Percentiles rank a stretch among this genome's conserved stretches.
These are phyloP conservation scores for Hyposmocoma kahamanoa DNA, from an alignment of 1,140 invertebrate genomes.

Conservation along the genomic window DNA sequence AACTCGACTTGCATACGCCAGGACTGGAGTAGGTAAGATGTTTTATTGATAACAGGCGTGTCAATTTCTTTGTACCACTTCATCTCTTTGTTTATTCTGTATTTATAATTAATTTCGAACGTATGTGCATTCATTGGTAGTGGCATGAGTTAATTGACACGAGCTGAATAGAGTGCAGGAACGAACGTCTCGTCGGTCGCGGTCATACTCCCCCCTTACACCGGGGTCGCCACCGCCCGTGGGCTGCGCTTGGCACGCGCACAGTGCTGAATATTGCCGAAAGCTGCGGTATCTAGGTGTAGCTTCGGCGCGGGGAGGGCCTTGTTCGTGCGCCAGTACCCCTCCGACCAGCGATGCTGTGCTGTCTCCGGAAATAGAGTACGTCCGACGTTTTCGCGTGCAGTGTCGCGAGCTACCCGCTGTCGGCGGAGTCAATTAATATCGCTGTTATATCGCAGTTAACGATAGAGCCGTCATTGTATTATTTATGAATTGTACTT, in stretches of 20 bases:
- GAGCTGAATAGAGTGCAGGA: no score
- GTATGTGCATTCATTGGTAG: no score
- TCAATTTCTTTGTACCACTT: no score
- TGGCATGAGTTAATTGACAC: no score
- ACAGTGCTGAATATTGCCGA: slow-evolving; percentile 41
- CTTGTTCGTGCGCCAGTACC: slow-evolving; percentile 60
- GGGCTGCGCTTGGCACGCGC: slow-evolving; percentile 49
- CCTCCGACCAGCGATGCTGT: slow-evolving; percentile 74
- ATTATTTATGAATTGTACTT: no score
- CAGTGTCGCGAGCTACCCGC: slow-evolving; percentile 31
- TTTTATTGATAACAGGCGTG: no score
- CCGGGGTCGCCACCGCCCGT: slow-evolving; percentile 14
- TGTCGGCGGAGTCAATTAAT: slow-evolving; percentile 26
- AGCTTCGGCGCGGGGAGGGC: slow-evolving; percentile 32
- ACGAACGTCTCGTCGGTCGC: no score
- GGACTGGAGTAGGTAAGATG: no score
- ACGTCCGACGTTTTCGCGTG: slow-evolving; percentile 42
- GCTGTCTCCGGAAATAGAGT: slow-evolving; percentile 75
- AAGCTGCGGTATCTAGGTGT: slow-evolving; percentile 24
- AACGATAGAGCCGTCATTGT: slow-evolving; percentile 27
- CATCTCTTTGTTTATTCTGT: no score
- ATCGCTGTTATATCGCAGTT: slow-evolving; percentile 51
- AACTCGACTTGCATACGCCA: no score
- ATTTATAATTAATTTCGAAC: no score
- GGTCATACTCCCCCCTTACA: slow-evolving; percentile 1